A percentile compares a stretch with the other conserved stretches of the same genome.
These are phyloP conservation scores for Heteromyza rotundicornis DNA, from an alignment of 2,888 invertebrate species.

Conservation along the genomic window DNA sequence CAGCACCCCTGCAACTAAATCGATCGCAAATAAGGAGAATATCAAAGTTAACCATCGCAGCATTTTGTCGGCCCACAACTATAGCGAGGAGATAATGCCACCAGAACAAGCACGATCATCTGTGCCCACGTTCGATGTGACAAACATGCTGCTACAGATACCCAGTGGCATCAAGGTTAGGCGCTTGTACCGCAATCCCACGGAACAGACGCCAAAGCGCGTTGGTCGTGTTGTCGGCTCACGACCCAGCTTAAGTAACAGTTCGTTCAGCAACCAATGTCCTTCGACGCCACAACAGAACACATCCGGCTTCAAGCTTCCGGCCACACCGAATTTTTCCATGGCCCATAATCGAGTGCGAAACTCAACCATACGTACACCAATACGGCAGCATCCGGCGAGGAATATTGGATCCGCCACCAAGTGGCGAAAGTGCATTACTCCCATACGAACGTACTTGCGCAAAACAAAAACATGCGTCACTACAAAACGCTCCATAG, in stretches of 20 bases:
- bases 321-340: constrained; percentile 21
- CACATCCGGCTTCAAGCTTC: constrained; percentile 18
- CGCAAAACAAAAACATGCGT: constrained; percentile 22
- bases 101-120: constrained; percentile 35
- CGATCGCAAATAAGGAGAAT: no score
- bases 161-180: constrained; percentile 21
- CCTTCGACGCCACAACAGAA: no score
- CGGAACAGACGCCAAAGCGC: constrained; percentile 23
- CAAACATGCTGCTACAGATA: constrained; percentile 17
- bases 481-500: background rate
- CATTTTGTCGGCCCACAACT: no score
- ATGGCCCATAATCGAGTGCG: background rate
- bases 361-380: background rate
- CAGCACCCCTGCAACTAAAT: constrained; percentile 17
- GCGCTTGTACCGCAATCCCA: constrained; percentile 26
- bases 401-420: constrained; percentile 16
- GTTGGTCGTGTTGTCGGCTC: constrained; percentile 28
- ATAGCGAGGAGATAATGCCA: no score
- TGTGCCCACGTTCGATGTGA: background rate
- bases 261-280: no score
- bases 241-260: no score
- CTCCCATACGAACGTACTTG: constrained; percentile 48
- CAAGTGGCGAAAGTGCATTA: constrained; percentile 43
- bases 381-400: background rate
- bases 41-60: no score